Percentiles rank a stretch among this genome's conserved stretches.
Conservation (phyloP, 2,888 invertebrate genomes). For the Tipula vernalis region DNA sequence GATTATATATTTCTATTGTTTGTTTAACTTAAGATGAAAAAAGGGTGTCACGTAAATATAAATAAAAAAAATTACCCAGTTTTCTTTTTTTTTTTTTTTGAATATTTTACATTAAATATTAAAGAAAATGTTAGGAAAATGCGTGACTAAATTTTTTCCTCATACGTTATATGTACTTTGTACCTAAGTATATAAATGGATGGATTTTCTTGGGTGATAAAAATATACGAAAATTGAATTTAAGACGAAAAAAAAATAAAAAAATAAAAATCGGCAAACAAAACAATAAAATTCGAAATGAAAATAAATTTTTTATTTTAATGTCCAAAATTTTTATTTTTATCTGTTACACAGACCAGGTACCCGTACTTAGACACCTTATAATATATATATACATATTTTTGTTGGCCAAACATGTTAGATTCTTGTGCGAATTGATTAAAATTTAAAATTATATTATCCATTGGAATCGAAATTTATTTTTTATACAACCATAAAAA, state of each 20-base stretch:
- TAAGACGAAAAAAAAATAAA: not conserved
- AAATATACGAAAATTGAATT: not conserved
- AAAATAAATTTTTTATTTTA: not conserved
- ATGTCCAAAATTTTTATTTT: not conserved
- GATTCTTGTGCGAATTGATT: not conserved
- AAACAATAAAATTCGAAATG: not conserved
- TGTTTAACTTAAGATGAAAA: not conserved
- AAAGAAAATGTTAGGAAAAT: not conserved
- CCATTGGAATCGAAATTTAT: not conserved
- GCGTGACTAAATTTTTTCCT: not conserved
- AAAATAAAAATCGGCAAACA: not conserved
- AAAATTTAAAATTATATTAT: not conserved
- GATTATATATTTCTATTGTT: not conserved
- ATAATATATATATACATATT: too few relatives aligned
- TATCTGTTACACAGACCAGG: not conserved
- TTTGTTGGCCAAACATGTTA: not conserved
- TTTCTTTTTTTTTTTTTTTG: not conserved
- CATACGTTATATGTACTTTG: not conserved
- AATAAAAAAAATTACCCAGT: not conserved
- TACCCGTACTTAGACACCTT: too few relatives aligned
- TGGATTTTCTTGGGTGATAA: not conserved
- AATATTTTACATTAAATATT: conserved; percentile 4
- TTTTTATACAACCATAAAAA: not conserved
- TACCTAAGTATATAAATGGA: not conserved
- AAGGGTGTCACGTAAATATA: conserved; percentile 4